Conservation (phyloP, 1,140 invertebrate genomes). For the Drosophila murphyi region DNA sequence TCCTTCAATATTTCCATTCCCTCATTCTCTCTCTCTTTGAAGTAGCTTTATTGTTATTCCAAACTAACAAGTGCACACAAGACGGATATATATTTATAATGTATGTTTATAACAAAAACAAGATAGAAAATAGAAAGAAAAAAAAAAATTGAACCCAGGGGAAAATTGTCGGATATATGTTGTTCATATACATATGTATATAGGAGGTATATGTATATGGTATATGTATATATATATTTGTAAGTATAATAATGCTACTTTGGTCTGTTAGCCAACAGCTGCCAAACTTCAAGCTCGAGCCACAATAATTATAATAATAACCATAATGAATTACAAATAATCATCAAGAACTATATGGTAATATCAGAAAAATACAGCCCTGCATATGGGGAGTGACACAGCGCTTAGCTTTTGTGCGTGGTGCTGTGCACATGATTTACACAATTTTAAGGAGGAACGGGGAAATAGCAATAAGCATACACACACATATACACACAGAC, state of each 20-base stretch:
- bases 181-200: conserved; percentile 9
- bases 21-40: conserved; percentile 2
- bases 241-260: conserved; percentile 44
- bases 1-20: no score
- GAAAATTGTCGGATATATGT: background rate
- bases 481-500: background rate
- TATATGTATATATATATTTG: background rate
- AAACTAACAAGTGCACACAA: conserved; percentile 66
- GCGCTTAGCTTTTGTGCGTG: conserved; percentile 40
- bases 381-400: conserved; percentile 18
- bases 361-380: conserved; percentile 36
- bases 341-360: conserved; percentile 23
- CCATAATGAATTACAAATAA: background rate
- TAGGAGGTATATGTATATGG: conserved; percentile 6
- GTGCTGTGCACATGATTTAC: conserved; percentile 7
- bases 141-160: background rate
- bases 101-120: conserved; percentile 53
- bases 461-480: background rate
- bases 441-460: background rate
- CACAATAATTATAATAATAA: conserved; percentile 18
- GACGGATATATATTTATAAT: conserved; percentile 41
- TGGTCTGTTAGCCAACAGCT: conserved; percentile 47
- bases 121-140: background rate
- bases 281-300: conserved; percentile 40
- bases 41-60: conserved; percentile 27